These are phyloP conservation scores for Exephanes ischioxanthus DNA, from an alignment of 2,888 invertebrate genomes.

Conservation along the genomic window DNA sequence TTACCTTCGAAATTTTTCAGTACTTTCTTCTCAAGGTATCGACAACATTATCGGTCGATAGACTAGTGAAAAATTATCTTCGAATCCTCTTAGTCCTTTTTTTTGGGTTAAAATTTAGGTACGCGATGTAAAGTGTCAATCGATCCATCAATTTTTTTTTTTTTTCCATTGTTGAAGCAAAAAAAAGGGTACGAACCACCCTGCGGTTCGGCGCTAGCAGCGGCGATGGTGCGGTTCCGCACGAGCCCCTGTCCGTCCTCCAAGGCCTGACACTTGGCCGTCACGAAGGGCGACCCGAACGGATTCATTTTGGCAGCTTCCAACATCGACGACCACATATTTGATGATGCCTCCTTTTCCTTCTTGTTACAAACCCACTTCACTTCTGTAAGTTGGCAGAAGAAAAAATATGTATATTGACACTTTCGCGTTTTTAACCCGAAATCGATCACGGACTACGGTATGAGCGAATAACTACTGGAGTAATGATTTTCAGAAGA, in stretches of 20 bases:
- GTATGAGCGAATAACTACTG: neutral
- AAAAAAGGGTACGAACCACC: slow-evolving; percentile 79
- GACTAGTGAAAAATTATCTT: neutral
- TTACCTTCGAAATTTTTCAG: too few species aligned
- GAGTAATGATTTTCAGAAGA: neutral
- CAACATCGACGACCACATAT: slow-evolving; percentile 85
- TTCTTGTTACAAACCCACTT: slow-evolving; percentile 56
- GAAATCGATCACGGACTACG: neutral
- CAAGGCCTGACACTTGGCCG: slow-evolving; percentile 82
- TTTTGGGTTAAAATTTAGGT: neutral
- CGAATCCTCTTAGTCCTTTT: neutral
- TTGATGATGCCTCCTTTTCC: slow-evolving; percentile 68
- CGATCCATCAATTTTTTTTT: slow-evolving; percentile 19
- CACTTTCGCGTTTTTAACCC: slow-evolving; percentile 31
- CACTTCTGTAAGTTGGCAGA: slow-evolving; percentile 63
- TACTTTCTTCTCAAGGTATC: too few species aligned
- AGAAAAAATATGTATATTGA: neutral
- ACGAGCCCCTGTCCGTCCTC: slow-evolving; percentile 79
- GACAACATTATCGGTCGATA: too few species aligned
- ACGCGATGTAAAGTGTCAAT: neutral
- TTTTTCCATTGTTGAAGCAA: slow-evolving; percentile 50
- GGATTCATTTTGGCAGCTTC: slow-evolving; percentile 85
- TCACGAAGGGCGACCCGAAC: slow-evolving; percentile 83
- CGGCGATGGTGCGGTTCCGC: slow-evolving; percentile 83
- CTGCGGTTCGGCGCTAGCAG: slow-evolving; percentile 79